phyloP scores from a whole-genome alignment of 1,140 invertebrate species.

The Penaeus japonicus region DNA sequence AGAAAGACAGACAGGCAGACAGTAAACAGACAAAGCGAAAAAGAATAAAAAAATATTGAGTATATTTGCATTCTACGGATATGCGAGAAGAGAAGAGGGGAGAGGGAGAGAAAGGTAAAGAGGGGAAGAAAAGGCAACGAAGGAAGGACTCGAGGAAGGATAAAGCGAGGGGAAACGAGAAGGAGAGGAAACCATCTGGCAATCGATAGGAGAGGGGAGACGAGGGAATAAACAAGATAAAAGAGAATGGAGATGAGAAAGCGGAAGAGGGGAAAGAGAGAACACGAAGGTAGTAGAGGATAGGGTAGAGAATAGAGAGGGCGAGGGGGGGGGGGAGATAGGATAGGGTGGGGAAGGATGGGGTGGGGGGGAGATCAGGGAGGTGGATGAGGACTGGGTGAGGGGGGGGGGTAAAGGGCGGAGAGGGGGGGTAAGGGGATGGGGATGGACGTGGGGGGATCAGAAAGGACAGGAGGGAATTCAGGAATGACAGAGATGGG shows the following conservation, averaged over 20 bases:
- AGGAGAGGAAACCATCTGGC: not conserved
- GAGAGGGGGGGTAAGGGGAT: too few relatives aligned
- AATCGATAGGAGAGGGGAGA: not conserved
- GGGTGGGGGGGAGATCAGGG: not conserved
- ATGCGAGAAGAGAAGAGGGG: not conserved
- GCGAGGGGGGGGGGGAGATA: not conserved
- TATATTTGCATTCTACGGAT: too few relatives aligned
- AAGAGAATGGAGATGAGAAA: conserved; percentile 11
- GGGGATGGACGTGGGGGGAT: too few relatives aligned
- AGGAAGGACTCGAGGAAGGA: not conserved
- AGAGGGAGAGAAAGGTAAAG: not conserved
- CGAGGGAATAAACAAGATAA: not conserved
- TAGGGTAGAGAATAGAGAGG: not conserved
- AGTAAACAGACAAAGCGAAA: not conserved
- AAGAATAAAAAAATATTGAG: not conserved
- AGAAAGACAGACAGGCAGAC: not conserved
- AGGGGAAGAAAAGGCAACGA: not conserved
- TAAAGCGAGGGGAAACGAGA: not conserved
- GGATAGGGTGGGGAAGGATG: not conserved
- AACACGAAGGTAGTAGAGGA: not conserved
- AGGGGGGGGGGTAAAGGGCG: not conserved
- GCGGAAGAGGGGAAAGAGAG: not conserved
- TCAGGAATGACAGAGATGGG: too few relatives aligned
- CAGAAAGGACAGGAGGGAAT: too few relatives aligned
- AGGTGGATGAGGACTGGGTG: not conserved